phyloP scores from a whole-genome alignment of 2,113 vertebrate genomes.

The Pterocles orientalis region DNA sequence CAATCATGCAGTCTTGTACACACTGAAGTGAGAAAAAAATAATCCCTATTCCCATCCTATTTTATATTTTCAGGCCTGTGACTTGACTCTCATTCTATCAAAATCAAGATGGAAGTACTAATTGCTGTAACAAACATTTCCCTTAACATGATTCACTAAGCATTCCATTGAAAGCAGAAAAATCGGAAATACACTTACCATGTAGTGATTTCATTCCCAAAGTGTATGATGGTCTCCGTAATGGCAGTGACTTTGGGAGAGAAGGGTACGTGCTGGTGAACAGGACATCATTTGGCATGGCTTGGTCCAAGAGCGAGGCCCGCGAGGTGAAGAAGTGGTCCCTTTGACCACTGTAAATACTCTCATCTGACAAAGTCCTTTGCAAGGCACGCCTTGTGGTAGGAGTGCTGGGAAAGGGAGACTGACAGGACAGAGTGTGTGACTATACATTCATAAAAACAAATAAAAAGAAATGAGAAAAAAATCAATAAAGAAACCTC shows the following conservation, averaged over 20 bases:
- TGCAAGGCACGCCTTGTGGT: constrained; percentile 87
- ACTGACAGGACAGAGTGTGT: constrained; percentile 79
- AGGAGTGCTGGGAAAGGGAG: constrained; percentile 83
- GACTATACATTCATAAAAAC: constrained; percentile 53
- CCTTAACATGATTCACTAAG: not conserved
- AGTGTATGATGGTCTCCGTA: constrained; percentile 87
- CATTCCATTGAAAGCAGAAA: not conserved
- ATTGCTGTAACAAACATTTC: not conserved
- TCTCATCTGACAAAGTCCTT: constrained; percentile 94
- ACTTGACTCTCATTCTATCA: not conserved
- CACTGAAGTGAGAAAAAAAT: not conserved
- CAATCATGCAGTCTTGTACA: not conserved
- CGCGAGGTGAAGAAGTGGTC: constrained; percentile 83
- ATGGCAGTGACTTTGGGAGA: constrained; percentile 84
- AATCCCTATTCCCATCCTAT: not conserved
- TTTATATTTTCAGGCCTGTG: not conserved
- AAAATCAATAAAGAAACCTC: constrained; percentile 9
- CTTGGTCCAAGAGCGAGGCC: constrained; percentile 82
- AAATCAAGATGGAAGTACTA: not conserved
- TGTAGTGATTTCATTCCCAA: constrained; percentile 92
- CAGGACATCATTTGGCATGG: constrained; percentile 87
- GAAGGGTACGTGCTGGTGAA: constrained; percentile 93
- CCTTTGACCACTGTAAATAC: constrained; percentile 93
- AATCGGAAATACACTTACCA: constrained; percentile 70
- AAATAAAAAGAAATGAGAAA: constrained; percentile 13